phyloP scores from a whole-genome alignment of 1,140 invertebrate species.

The Cydia amplana region DNA sequence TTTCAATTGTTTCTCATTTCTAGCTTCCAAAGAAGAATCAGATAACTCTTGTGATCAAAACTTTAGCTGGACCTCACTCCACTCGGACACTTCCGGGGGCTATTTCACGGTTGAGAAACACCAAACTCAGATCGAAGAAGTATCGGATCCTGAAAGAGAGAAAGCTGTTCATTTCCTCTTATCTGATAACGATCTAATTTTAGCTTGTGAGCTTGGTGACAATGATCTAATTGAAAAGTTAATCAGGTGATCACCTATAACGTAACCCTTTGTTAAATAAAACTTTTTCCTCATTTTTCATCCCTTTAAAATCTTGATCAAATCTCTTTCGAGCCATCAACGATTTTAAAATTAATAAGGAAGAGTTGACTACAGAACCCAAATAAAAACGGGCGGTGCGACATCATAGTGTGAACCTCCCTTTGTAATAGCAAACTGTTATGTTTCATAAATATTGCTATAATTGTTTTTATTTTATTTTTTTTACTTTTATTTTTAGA shows the following conservation, averaged over 20 bases:
- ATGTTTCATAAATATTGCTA: too few relatives aligned
- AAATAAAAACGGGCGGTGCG: too few relatives aligned
- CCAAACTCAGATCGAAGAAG: background rate
- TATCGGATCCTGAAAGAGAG: constrained; percentile 37
- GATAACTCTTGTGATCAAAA: constrained; percentile 50
- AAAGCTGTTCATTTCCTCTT: constrained; percentile 57
- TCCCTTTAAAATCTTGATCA: too few relatives aligned
- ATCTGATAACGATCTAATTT: constrained; percentile 57
- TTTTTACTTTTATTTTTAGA: constrained; percentile 41
- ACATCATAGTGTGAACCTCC: background rate
- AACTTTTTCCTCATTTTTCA: background rate
- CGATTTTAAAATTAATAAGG: too few relatives aligned
- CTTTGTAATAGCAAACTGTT: too few relatives aligned
- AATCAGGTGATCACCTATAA: constrained; percentile 46
- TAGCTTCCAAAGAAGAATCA: constrained; percentile 48
- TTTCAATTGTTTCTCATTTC: background rate
- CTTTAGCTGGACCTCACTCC: background rate
- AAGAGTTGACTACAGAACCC: too few relatives aligned
- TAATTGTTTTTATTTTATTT: too few relatives aligned
- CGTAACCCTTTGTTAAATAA: background rate
- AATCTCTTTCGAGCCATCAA: too few relatives aligned
- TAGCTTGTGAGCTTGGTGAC: constrained; percentile 62
- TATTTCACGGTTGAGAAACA: background rate
- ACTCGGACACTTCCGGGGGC: background rate
- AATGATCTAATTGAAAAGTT: constrained; percentile 48